These are phyloP conservation scores for Aphrophora alni DNA, from an alignment of 2,888 invertebrate genomes.

Conservation along the genomic window DNA sequence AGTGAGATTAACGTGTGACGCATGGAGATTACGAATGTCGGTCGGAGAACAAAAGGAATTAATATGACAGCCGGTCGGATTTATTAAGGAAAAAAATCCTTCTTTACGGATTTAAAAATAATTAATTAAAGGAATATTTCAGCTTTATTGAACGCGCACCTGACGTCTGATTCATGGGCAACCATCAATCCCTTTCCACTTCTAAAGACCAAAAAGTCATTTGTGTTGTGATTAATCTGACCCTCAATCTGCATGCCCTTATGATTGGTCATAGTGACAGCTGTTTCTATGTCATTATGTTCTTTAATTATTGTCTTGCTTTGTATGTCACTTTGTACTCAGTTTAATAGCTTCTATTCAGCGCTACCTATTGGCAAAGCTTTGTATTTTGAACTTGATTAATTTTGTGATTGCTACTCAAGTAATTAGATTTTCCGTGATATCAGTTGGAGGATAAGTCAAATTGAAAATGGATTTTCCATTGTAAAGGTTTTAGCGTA, in stretches of 20 bases:
- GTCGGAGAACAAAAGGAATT: background rate
- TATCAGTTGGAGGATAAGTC: no score
- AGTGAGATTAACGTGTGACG: no score
- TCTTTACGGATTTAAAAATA: background rate
- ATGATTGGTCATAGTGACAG: background rate
- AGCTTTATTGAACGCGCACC: background rate
- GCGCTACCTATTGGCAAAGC: background rate
- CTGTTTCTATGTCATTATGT: background rate
- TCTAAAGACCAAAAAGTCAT: background rate
- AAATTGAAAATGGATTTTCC: no score
- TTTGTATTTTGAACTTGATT: background rate
- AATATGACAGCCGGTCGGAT: background rate
- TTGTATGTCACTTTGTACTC: background rate
- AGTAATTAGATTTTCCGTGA: background rate
- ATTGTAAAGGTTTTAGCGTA: no score
- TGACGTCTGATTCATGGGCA: background rate
- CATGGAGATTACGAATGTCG: background rate
- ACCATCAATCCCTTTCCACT: background rate
- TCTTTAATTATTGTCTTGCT: background rate
- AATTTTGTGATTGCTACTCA: background rate
- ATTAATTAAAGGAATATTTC: background rate
- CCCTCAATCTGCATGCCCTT: background rate
- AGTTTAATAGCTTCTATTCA: background rate
- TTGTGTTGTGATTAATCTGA: background rate
- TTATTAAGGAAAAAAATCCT: background rate